Evolutionary conservation across 2,888 invertebrate species (phyloP), one percentile per base, ranked within the genome.

Genomic region (Dendrolimus houi): DNA sequence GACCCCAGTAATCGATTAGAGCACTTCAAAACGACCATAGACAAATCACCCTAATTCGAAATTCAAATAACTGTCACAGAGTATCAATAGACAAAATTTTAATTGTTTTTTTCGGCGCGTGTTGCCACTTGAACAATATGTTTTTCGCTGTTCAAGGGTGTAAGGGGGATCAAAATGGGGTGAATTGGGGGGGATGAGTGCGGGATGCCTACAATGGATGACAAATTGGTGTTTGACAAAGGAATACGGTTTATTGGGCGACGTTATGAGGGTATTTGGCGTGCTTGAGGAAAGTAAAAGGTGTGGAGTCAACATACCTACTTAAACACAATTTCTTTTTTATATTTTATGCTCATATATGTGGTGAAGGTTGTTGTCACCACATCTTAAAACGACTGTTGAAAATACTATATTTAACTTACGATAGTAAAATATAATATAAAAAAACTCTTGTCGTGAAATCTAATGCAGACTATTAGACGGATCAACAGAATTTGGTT

Each of bases 181-280:
- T 54, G 62, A 59, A 29, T 58, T 53, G 61, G 61, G 59, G 56
- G 13, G 57, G 56, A 59, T 63, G 58, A 63, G 69, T 66, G 58
- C 59, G 68, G 62, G 57, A 62, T 56, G 65, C 57, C 62, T 67
- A 85, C 85, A 87, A 85, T 84, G 76, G 85, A 86, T 87, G 87
- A 87, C 87, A 87, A 87, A 87, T 87, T 87, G 87, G 75, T 69
- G 76, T 74, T 74, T 72, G 74, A 87, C 87, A 87, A 87, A 87
- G 87, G 85, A 79, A 80, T 78, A 83, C 76, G 84, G 87, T 87
- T 87, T 87, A 87, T 87, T 86, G 87, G 86, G 78, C 78, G 68
- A 74, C 79, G 85, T 84, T 87, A 87, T 85, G 83, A 87, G 85
- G 85, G 85, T 84, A 84, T 77, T 83, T 71, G 62, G 77, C 81